Percentiles rank a stretch among this genome's conserved stretches.
Conservation (phyloP, 2,113 vertebrate species). For the Coryphaenoides rupestris region DNA sequence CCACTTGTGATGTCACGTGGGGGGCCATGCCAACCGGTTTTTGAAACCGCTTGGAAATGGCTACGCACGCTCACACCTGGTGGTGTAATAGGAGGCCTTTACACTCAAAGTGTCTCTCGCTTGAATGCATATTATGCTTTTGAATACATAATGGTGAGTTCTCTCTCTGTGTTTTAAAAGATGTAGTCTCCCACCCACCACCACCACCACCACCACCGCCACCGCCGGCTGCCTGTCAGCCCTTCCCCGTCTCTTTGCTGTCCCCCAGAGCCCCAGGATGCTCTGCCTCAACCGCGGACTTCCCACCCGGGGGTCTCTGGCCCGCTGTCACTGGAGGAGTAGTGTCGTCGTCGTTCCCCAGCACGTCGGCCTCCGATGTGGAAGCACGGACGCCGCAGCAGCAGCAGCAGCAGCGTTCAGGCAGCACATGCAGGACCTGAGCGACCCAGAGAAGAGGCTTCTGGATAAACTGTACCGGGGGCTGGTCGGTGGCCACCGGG, state of each 20-base stretch:
- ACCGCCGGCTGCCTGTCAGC: constrained; percentile 32
- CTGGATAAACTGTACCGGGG: constrained; percentile 81
- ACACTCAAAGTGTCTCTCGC: no score
- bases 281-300: constrained; percentile 16
- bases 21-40: no score
- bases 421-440: constrained; percentile 67
- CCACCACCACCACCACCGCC: constrained; percentile 24
- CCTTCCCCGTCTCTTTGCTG: constrained; percentile 3
- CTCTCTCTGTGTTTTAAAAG: no score
- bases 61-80: no score
- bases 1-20: no score
- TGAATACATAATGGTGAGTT: no score
- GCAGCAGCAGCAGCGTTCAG: constrained; percentile 46
- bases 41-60: no score
- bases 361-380: constrained; percentile 34
- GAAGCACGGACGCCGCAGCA: constrained; percentile 63
- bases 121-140: no score
- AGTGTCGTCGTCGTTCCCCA: background rate
- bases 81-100: no score
- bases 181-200: background rate
- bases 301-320: background rate
- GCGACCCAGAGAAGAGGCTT: constrained; percentile 78
- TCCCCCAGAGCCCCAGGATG: constrained; percentile 5
- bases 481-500: constrained; percentile 81
- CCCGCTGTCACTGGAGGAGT: background rate